Evolutionary conservation across 1,140 invertebrate species (phyloP), one percentile per base, ranked within the genome.

Genomic region (Meloidogyne chitwoodi): DNA sequence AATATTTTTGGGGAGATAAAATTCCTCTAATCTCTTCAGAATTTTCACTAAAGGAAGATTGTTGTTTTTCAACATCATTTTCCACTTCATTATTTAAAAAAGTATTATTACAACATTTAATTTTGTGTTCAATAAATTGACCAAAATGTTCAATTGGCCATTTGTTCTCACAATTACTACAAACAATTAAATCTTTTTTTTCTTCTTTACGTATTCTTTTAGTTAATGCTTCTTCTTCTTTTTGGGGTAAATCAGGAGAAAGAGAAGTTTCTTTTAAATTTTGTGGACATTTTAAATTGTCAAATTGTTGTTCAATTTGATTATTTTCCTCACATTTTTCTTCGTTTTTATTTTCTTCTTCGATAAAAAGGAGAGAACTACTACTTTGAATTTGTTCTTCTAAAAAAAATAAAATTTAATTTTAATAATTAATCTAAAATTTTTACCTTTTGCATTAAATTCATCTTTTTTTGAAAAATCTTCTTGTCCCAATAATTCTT

Each of bases 91-190:
- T 44, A 24, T 41, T 19, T 4, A 34, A 34, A 16, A 22, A 26
- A n/a, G 5, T 22, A 31, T 63, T 38, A 22, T 14, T 68, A 76
- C 78, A 84, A 63, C 85, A 79, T 64, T 38, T 74, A 38, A 87
- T 84, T 68, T 86, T 86, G 76, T 86, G 84, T 65, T 86, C 85
- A 26, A 86, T 79, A 78, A 85, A 86, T 14, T 66, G 62, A 12
- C 72, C 56, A 76, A 86, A 87, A 38, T 81, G 66, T 66, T 41
- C 34, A 24, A 87, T 69, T 27, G 76, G 72, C 56, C 87, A 86
- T 56, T 80, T 65, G 11, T 68, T 62, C 27, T 81, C 77, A 68
- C 84, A 86, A 73, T 82, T 79, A 62, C 81, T 83, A 74, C 84
- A 86, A 41, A 86, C 76, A 34, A 86, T 82, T 26, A 80, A 65